Base-by-base conservation (phyloP, 2,113 vertebrate species). In the Corythornis vintsioides region DNA sequence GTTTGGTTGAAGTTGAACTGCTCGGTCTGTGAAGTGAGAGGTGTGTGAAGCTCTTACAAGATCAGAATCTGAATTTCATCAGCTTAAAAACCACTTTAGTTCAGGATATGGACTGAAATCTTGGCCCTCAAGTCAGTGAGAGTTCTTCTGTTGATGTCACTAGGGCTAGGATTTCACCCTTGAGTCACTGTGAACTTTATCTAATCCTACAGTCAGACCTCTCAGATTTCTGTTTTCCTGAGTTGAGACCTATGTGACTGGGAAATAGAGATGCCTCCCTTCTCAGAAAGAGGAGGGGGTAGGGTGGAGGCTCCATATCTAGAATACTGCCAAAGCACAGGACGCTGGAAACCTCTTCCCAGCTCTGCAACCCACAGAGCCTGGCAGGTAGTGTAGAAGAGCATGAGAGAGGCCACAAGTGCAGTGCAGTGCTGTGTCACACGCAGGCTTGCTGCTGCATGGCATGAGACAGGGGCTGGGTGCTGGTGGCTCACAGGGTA, bases 141-240 rank as follows among this genome's bases (percentile, higher is more conserved):
- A 88, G 82, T 66, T 95, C 93, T 96, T 91, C 82, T 85, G 61
- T 77, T 96, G 89, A 95, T 95, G 89, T 96, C 92, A 91, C 20
- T 35, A 38, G 65, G 57, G 79, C 48, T 96, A 86, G 72, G 59
- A 35, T 96, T 96, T 95, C 96, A 94, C 75, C 56, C 35, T 89
- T 7, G 6, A 88, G 79, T 77, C 79, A 15, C 91, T 79, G 55
- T 96, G 95, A 94, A 94, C 95, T 94, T 96, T 95, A 82, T 93
- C 78, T 95, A 86, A 88, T 91, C 87, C 87, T 86, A 13, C 3
- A 2, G 59, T 89, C 38, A 20, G 78, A 66, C 85, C 6, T 92
- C 95, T 96, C 95, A 74, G 50, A 70, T 96, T 95, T 95, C 94
- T 92, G 3, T 95, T 94, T 89, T 85, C 78, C 67, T 64, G 42